Evolutionary conservation across 2,113 vertebrate genomes (phyloP).

Genomic region (Hemibagrus wyckioides): DNA sequence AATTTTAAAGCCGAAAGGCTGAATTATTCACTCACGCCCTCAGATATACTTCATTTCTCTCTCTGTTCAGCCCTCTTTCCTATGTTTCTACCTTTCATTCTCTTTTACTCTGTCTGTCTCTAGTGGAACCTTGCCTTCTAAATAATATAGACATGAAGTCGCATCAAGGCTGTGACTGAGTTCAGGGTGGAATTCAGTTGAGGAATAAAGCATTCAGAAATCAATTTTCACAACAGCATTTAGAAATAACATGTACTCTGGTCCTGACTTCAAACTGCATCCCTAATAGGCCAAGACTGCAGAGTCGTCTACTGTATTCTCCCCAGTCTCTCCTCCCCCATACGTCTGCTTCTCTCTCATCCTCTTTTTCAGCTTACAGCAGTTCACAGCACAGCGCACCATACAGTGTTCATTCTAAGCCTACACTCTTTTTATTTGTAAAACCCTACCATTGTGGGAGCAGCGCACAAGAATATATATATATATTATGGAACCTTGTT

Average conservation of each 20-base stretch:
- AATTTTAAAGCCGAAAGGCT: conserved; percentile 24
- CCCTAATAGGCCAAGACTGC: conserved; percentile 3
- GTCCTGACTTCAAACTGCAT: conserved; percentile 45
- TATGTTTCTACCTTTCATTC: neutral
- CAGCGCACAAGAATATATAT: conserved; percentile 4
- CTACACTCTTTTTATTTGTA: neutral
- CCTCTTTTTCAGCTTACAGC: neutral
- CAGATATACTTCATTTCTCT: conserved; percentile 30
- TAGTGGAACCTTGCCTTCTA: neutral
- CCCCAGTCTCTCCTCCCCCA: neutral
- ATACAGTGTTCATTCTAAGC: conserved; percentile 1
- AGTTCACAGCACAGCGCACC: neutral
- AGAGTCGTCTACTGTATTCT: conserved; percentile 1
- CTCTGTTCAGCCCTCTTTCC: conserved; percentile 26
- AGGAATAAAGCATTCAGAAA: conserved; percentile 33
- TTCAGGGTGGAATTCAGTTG: neutral
- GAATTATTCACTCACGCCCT: conserved; percentile 46
- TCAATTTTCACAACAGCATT: conserved; percentile 21
- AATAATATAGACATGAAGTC: neutral
- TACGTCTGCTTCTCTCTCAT: neutral
- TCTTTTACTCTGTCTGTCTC: conserved; percentile 1
- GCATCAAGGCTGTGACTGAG: conserved; percentile 5
- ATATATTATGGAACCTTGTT: conserved; percentile 4
- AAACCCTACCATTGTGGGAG: neutral
- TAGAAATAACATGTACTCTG: conserved; percentile 18